Conservation (phyloP, 2,113 vertebrate genomes). For the Chlamydotis undulata region DNA sequence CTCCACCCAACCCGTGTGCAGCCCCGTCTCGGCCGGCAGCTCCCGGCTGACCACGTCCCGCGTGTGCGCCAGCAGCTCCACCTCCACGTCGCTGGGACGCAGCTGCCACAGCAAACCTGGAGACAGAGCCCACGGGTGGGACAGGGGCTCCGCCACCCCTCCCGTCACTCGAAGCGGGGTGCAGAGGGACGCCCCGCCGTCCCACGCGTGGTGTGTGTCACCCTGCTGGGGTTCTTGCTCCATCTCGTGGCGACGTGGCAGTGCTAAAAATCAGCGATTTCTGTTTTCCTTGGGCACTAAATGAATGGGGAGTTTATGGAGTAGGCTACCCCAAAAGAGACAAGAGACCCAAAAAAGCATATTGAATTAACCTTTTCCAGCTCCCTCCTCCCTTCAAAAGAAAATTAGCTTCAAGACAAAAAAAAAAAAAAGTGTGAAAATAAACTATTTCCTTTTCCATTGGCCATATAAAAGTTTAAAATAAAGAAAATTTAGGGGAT, state of each 20-base stretch:
- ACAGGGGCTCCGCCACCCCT: accelerated
- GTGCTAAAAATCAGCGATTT: neutral
- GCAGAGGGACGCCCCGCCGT: accelerated
- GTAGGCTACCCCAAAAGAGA: accelerated
- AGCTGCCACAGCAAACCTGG: constrained; percentile 96
- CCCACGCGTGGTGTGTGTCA: accelerated
- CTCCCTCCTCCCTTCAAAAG: neutral
- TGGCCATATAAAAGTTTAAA: neutral
- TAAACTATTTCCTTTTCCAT: accelerated
- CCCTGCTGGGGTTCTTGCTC: neutral
- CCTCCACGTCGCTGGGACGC: constrained; percentile 93
- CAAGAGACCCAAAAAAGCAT: accelerated
- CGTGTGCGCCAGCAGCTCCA: constrained; percentile 93
- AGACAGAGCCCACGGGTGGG: neutral
- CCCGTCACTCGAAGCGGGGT: accelerated
- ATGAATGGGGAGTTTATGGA: neutral
- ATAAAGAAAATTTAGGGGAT: accelerated
- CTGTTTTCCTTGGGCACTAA: accelerated
- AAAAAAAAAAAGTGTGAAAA: neutral
- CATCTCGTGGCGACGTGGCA: neutral
- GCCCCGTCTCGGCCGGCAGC: constrained; percentile 90
- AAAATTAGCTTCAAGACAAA: neutral
- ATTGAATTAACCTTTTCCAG: neutral
- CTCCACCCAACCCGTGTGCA: constrained; percentile 94
- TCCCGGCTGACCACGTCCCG: constrained; percentile 87